Percentiles rank a stretch among this genome's conserved stretches.
These are phyloP conservation scores for Peromyscus leucopus DNA, from an alignment of 2,113 vertebrate species.

Conservation along the genomic window DNA sequence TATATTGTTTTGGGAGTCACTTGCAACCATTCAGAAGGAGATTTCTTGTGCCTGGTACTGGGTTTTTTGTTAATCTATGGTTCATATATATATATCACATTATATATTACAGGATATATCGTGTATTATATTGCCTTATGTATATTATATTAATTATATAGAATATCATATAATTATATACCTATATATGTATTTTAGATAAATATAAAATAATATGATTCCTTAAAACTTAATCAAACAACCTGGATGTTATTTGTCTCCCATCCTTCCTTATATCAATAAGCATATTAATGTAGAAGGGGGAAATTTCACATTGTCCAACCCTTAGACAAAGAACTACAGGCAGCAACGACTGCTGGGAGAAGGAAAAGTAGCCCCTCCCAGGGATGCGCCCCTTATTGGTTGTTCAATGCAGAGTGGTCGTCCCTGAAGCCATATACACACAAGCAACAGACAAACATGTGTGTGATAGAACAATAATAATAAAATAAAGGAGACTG, in stretches of 20 bases:
- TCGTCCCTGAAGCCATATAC: not conserved
- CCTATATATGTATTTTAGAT: not conserved
- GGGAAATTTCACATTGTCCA: too few relatives aligned
- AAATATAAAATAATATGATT: not conserved
- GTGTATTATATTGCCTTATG: not conserved
- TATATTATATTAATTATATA: not conserved
- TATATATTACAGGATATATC: not conserved
- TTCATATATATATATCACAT: not conserved
- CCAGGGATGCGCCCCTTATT: not conserved
- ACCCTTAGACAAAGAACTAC: not conserved
- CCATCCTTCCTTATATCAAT: not conserved
- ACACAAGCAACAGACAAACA: not conserved
- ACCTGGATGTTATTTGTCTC: not conserved
- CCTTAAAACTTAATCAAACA: not conserved
- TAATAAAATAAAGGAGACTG: not conserved
- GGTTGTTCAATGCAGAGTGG: too few relatives aligned
- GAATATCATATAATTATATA: not conserved
- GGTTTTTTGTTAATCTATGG: not conserved
- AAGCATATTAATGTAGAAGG: not conserved
- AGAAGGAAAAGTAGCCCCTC: not conserved
- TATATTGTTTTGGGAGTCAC: not conserved
- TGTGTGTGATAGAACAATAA: not conserved
- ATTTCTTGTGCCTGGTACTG: not conserved
- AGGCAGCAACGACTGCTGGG: not conserved
- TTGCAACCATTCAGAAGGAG: not conserved